Base-by-base conservation (phyloP, 2,113 vertebrate species). In the Aramus guarauna region DNA sequence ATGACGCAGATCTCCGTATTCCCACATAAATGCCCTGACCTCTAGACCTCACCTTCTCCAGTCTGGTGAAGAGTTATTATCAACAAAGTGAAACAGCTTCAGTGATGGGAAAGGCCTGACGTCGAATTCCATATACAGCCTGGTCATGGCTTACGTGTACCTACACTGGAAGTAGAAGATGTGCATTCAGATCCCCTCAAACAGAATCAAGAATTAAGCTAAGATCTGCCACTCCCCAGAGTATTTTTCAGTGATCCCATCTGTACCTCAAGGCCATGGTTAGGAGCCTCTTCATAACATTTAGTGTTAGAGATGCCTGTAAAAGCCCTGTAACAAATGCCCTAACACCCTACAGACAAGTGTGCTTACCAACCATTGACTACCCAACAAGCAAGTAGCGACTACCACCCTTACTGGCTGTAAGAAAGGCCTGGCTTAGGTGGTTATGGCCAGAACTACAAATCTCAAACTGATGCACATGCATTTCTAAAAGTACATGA, bases 11-110 rank as follows among this genome's bases (percentile, higher is more conserved):
- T 92, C 91, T 85, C 89, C 0, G 0, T 95, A 89, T 91, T 97
- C 94, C 93, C 94, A 90, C 92, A 85, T 52, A 87, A 94, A 82
- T 64, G 36, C 43, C 86, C 64, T 96, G 96, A 96, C 92, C 93
- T 93, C 87, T 76, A 78, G 90, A 84, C 74, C 81, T 91, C 92
- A 93, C 93, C 92, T 94, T 96, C 87, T 76, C 60, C 77, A 85
- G 66, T 56, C 69, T 52, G 55, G 66, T 85, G 87, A 93, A 90
- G 92, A 96, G 62, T 94, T 96, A 96, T 91, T 90, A 72, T 81
- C 11, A 11, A 79, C 80, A 72, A 85, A 96, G 48, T 60, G 58
- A 91, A 95, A 78, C 32, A 88, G 43, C 66, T 88, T 87, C 66
- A 64, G 27, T 39, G 74, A 43, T 72, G 60, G 73, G 91, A 96